Percentiles rank a stretch among this genome's conserved stretches.
These are phyloP conservation scores for Tineola bisselliella DNA, from an alignment of 2,888 invertebrate genomes.

Conservation along the genomic window DNA sequence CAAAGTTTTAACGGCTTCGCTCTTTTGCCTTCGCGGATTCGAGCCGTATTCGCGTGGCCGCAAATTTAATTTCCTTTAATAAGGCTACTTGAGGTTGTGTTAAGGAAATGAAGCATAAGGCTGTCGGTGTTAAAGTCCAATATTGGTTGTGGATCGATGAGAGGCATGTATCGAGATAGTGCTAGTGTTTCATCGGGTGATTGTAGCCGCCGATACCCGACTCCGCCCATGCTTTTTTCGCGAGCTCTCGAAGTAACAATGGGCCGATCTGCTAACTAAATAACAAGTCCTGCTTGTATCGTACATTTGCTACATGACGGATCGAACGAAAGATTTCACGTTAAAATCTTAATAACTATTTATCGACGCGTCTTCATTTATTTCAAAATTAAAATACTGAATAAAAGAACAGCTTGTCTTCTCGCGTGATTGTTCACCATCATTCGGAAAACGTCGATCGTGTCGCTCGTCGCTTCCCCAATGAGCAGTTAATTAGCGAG, in stretches of 20 bases:
- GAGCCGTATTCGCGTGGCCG: constrained; percentile 57
- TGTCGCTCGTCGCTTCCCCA: constrained; percentile 1
- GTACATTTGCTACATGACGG: not conserved
- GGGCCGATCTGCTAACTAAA: constrained; percentile 66
- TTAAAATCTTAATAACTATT: not conserved
- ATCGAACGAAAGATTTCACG: not conserved
- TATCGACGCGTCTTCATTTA: no score
- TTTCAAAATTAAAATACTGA: no score
- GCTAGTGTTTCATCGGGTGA: constrained; percentile 56
- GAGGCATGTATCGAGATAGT: constrained; percentile 59
- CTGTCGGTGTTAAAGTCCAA: constrained; percentile 19
- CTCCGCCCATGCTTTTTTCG: constrained; percentile 67
- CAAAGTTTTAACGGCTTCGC: not conserved
- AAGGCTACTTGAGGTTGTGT: constrained; percentile 28
- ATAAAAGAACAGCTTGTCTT: not conserved
- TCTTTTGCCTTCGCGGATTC: constrained; percentile 42
- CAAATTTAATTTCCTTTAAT: constrained; percentile 67
- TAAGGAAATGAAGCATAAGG: constrained; percentile 27
- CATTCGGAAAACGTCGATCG: not conserved
- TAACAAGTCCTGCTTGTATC: constrained; percentile 33
- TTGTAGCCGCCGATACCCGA: constrained; percentile 45
- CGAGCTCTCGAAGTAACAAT: constrained; percentile 62
- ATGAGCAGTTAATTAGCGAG: constrained; percentile 14
- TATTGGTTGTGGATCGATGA: constrained; percentile 20
- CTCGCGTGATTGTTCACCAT: constrained; percentile 4